These are phyloP conservation scores for Meta bourneti DNA, from an alignment of 2,888 invertebrate species.

Conservation along the genomic window DNA sequence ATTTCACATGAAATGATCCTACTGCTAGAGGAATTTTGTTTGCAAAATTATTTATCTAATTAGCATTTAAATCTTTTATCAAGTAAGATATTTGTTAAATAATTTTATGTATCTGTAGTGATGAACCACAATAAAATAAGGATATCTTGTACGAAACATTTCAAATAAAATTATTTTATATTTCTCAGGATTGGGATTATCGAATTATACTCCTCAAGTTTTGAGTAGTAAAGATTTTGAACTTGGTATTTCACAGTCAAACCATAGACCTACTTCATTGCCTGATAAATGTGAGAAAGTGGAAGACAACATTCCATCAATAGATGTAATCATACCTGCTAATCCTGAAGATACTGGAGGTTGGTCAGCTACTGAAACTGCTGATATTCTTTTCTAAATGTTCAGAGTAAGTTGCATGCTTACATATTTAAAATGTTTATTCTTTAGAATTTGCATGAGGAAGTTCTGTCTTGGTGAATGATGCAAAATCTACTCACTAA, in stretches of 20 bases:
- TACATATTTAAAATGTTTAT: neutral
- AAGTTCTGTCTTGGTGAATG: neutral
- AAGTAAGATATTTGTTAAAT: too few relatives aligned
- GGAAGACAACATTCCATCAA: conserved; percentile 20
- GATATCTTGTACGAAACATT: too few relatives aligned
- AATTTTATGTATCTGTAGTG: too few relatives aligned
- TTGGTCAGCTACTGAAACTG: conserved; percentile 75
- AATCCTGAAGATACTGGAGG: conserved; percentile 75
- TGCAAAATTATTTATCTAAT: too few relatives aligned
- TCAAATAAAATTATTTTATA: neutral
- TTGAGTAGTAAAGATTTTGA: conserved; percentile 61
- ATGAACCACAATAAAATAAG: too few relatives aligned
- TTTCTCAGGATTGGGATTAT: conserved; percentile 58
- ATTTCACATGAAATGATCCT: too few relatives aligned
- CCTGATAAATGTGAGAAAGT: conserved; percentile 30
- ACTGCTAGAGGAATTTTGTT: too few relatives aligned
- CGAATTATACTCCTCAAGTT: conserved; percentile 67
- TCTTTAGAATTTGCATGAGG: neutral
- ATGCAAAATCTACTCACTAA: neutral
- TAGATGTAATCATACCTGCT: conserved; percentile 75
- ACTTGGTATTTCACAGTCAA: conserved; percentile 62
- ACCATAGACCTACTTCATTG: conserved; percentile 41
- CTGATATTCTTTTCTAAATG: conserved; percentile 71
- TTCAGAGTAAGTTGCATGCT: neutral
- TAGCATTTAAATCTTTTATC: too few relatives aligned